These are phyloP conservation scores for Erebia ligea DNA, from an alignment of 2,888 invertebrate genomes.

Conservation along the genomic window DNA sequence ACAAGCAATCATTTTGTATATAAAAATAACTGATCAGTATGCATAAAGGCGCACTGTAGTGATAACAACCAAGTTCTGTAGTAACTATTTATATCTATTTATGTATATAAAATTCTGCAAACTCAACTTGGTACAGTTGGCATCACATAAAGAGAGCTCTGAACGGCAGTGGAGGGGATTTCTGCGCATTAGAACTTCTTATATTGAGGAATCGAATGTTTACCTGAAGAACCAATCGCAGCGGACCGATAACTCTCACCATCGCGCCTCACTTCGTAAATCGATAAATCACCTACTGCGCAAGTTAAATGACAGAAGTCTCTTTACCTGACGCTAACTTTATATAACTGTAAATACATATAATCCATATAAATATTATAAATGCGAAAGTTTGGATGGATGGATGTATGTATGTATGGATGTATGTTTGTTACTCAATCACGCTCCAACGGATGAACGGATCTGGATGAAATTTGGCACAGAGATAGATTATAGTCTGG, in stretches of 20 bases:
- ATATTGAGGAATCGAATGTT: background rate
- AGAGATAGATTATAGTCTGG: too few species aligned
- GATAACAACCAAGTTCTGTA: conserved; percentile 21
- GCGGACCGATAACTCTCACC: background rate
- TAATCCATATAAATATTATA: too few species aligned
- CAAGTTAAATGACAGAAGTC: background rate
- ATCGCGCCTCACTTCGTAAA: background rate
- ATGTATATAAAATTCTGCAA: conserved; percentile 11
- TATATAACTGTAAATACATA: background rate
- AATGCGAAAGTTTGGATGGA: too few species aligned
- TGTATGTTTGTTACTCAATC: too few species aligned
- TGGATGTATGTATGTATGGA: too few species aligned
- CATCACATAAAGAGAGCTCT: background rate
- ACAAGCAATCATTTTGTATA: conserved; percentile 1
- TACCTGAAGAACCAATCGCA: too few species aligned
- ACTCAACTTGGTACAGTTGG: background rate
- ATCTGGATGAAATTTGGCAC: too few species aligned
- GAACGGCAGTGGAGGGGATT: too few species aligned
- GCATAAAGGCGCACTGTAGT: conserved; percentile 11
- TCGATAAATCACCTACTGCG: background rate
- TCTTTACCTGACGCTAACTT: too few species aligned
- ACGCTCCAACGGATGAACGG: too few species aligned
- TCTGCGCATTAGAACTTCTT: background rate
- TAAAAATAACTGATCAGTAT: background rate
- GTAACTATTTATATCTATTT: background rate